phyloP scores from a whole-genome alignment of 1,140 invertebrate genomes.

The Drosophila malerkotliana region DNA sequence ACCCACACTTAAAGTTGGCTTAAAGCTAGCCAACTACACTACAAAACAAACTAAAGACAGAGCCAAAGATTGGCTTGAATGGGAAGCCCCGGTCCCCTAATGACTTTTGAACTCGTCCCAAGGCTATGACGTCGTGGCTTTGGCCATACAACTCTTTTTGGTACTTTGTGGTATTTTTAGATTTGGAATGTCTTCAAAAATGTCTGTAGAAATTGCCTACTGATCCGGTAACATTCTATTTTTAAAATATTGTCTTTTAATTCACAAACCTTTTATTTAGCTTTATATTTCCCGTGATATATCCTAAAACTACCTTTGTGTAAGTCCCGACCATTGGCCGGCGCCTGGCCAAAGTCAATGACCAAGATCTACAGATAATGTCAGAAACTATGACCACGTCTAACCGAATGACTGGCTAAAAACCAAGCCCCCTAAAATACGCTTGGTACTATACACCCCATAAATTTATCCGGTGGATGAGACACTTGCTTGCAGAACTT shows the following conservation, averaged over 20 bases:
- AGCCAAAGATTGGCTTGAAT: neutral
- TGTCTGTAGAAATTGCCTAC: no score
- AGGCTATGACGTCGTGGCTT: neutral
- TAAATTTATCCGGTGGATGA: neutral
- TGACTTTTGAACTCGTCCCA: neutral
- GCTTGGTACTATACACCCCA: neutral
- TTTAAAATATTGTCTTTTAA: neutral
- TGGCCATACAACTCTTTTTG: neutral
- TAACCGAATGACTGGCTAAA: neutral
- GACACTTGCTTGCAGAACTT: neutral
- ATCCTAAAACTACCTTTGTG: neutral
- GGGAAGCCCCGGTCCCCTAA: slow-evolving; percentile 2
- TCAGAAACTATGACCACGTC: slow-evolving; percentile 2
- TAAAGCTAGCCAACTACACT: neutral
- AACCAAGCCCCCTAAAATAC: neutral
- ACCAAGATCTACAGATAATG: slow-evolving; percentile 36
- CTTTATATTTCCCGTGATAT: no score
- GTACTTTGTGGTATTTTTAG: neutral
- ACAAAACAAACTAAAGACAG: neutral
- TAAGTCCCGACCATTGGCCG: neutral
- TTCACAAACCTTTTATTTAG: no score
- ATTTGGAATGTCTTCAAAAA: no score
- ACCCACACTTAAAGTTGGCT: neutral
- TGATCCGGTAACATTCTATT: neutral
- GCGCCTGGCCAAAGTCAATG: slow-evolving; percentile 18